phyloP scores from a whole-genome alignment of 2,797 vertebrate genomes.

The Selene dorsalis region DNA sequence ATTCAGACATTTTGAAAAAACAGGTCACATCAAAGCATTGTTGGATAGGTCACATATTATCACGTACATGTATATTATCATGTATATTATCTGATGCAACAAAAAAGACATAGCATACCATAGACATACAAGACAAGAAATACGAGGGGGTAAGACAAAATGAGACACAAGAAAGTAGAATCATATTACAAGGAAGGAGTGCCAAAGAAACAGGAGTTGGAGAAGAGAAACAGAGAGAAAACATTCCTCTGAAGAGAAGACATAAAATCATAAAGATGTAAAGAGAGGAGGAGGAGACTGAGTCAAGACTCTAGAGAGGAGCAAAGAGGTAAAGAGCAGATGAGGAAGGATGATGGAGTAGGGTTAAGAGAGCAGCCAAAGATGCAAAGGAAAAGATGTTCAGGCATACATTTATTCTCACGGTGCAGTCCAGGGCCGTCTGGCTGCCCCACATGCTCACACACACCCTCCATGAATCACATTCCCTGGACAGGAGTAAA shows the following conservation, averaged over 20 bases:
- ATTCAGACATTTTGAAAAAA: neutral
- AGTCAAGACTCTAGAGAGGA: neutral
- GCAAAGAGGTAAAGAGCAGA: neutral
- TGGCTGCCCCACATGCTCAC: conserved; percentile 8
- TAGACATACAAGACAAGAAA: no score
- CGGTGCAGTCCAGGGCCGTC: conserved; percentile 1
- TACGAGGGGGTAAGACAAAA: no score
- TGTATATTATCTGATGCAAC: neutral
- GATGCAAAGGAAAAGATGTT: neutral
- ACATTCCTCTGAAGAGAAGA: neutral
- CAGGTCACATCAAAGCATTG: neutral
- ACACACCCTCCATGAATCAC: conserved; percentile 34
- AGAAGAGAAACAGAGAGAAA: neutral
- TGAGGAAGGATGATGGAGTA: neutral
- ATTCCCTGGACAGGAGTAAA: conserved; percentile 24
- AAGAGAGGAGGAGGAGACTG: neutral
- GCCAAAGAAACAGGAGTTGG: neutral
- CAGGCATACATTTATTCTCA: conserved; percentile 5
- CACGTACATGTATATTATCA: neutral
- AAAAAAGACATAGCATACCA: no score
- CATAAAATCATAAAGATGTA: conserved; percentile 4
- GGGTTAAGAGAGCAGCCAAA: conserved; percentile 8
- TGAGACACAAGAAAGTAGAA: neutral
- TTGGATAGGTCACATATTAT: conserved; percentile 1
- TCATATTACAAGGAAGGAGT: neutral